A percentile compares a stretch with the other conserved stretches of the same genome.
These are phyloP conservation scores for Cynocephalus volans DNA, from an alignment of 2,113 vertebrate genomes.

Conservation along the genomic window DNA sequence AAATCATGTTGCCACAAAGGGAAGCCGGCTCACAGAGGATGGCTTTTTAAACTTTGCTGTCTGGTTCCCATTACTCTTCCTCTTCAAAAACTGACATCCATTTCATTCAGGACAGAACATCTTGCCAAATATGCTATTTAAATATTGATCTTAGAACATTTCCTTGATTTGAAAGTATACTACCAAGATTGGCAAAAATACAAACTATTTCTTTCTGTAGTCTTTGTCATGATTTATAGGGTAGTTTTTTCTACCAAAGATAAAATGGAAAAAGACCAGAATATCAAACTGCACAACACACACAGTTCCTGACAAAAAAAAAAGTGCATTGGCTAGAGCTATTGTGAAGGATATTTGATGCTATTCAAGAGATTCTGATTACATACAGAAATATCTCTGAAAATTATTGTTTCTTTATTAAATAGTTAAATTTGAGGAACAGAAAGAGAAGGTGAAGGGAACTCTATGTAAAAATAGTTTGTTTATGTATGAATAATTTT, in stretches of 20 bases:
- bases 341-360: not conserved
- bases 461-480: not conserved
- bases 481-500: not conserved
- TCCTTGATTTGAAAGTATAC: conserved; percentile 72
- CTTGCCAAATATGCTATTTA: conserved; percentile 76
- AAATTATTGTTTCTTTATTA: conserved; percentile 19
- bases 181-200: conserved; percentile 55
- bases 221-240: conserved; percentile 56
- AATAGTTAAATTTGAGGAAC: conserved; percentile 23
- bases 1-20: not conserved
- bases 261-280: conserved; percentile 53
- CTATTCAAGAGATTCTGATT: conserved; percentile 15
- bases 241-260: not conserved
- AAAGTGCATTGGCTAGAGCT: not conserved
- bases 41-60: not conserved
- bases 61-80: conserved; percentile 9
- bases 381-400: not conserved
- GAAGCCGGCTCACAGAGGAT: no score
- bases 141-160: conserved; percentile 76
- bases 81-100: conserved; percentile 53
- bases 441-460: not conserved
- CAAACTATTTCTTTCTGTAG: conserved; percentile 47
- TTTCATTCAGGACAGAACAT: not conserved
- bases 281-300: not conserved
- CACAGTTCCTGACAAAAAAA: not conserved